These are phyloP conservation scores for Aphelenchoides bicaudatus DNA, from an alignment of 2,888 invertebrate species.

Conservation along the genomic window DNA sequence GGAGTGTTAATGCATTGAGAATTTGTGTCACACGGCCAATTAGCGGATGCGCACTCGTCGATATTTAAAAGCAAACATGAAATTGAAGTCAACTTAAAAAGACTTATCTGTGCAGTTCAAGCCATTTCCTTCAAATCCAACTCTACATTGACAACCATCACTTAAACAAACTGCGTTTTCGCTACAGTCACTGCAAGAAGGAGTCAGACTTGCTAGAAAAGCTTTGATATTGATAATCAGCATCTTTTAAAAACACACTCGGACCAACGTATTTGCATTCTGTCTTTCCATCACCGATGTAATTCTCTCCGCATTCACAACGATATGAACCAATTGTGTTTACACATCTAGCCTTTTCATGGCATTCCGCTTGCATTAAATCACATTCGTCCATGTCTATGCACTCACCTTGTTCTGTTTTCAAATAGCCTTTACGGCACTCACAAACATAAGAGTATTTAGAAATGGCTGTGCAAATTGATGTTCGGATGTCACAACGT, in stretches of 20 bases:
- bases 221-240: background rate
- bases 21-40: slow-evolving; percentile 47
- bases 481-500: slow-evolving; percentile 50
- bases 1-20: slow-evolving; percentile 54
- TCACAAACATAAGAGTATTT: slow-evolving; percentile 57
- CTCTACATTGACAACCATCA: slow-evolving; percentile 53
- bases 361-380: slow-evolving; percentile 41
- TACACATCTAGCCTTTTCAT: slow-evolving; percentile 50
- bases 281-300: slow-evolving; percentile 47
- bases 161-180: slow-evolving; percentile 41
- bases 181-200: slow-evolving; percentile 48
- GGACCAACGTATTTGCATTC: slow-evolving; percentile 49
- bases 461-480: slow-evolving; percentile 46
- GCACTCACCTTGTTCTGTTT: slow-evolving; percentile 46
- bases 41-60: slow-evolving; percentile 48
- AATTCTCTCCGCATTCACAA: slow-evolving; percentile 54
- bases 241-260: background rate
- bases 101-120: slow-evolving; percentile 55
- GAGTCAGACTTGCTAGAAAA: slow-evolving; percentile 14
- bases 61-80: slow-evolving; percentile 39
- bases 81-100: background rate
- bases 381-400: slow-evolving; percentile 56
- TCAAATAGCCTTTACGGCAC: slow-evolving; percentile 48
- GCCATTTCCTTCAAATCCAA: slow-evolving; percentile 54
- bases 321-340: slow-evolving; percentile 44